Conservation (phyloP, 2,888 invertebrate species). For the Perdita meconis region DNA sequence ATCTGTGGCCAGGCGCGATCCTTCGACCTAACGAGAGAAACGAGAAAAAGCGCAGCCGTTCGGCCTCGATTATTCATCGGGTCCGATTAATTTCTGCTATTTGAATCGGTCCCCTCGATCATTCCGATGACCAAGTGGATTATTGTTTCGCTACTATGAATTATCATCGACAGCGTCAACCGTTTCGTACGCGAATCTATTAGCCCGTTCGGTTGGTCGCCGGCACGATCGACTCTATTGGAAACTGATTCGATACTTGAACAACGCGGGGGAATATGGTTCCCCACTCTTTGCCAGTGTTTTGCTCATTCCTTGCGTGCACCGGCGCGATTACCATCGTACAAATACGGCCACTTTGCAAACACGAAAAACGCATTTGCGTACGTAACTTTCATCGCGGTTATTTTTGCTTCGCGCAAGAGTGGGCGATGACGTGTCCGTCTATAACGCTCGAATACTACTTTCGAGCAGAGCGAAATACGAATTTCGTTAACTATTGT, state of each 20-base stretch:
- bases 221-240: conserved; percentile 33
- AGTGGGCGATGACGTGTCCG: background rate
- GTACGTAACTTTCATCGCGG: background rate
- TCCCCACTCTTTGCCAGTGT: conserved; percentile 1
- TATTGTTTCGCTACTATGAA: conserved; percentile 27
- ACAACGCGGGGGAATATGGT: conserved; percentile 3
- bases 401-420: background rate
- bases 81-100: conserved; percentile 26
- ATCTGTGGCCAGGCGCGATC: background rate
- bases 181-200: conserved; percentile 41
- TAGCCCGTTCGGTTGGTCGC: conserved; percentile 44
- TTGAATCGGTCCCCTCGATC: conserved; percentile 3
- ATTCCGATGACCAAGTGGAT: conserved; percentile 21
- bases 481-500: no score
- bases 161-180: conserved; percentile 30
- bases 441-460: background rate
- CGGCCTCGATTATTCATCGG: background rate
- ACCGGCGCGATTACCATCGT: conserved; percentile 15
- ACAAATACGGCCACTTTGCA: conserved; percentile 8
- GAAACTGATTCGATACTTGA: conserved; percentile 45
- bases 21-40: background rate
- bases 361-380: conserved; percentile 35
- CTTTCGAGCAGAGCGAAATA: background rate
- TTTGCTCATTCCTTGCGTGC: conserved; percentile 3
- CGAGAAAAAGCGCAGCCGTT: background rate